Evolutionary conservation across 2,113 vertebrate species (phyloP), one percentile per base, ranked within the genome.

Genomic region (Carassius carassius): DNA sequence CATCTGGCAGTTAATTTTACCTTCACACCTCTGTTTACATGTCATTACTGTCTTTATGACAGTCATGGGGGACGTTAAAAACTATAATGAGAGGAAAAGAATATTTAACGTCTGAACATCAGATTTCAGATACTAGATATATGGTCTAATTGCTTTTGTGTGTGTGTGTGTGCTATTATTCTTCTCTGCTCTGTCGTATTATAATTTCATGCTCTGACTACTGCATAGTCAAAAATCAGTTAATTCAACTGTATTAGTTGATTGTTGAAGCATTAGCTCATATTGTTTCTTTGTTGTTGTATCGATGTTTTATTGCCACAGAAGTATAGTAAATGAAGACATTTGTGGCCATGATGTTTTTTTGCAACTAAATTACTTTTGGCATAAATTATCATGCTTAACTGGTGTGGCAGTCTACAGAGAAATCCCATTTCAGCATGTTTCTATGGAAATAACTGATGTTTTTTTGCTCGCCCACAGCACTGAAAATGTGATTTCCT

Each of bases 1-100:
- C 73, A 76, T 76, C 73, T 76, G 73, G 73, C 73, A 76, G 25
- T 76, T 76, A 5, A 76, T 76, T 76, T 10, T 60, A 29, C 78
- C 77, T 85, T 65, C 25, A 58, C 77, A 80, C 37, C 78, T 67
- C 84, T 72, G 86, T 89, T 93, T 89, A 89, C 90, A 92, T 89
- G 87, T 92, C 90, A 92, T 91, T 78, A 37, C 32, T 35, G 21
- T 78, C 54, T 41, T 19, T 56, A 58, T 37, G 1, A 2, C 73
- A 17, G 73, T 25, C 16, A 29, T 29, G 44, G 47, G n/a, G 73
- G 47, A 76, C 3, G 16, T 47, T 47, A 78, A 60, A 78, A 78
- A 21, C 76, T 78, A 2, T 58, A 54, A 78, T 58, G 76, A 60
- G n/a, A 11, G 54, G 32, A 13, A 60, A 78, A 58, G 5, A 78